Evolutionary conservation across 2,113 vertebrate genomes (phyloP), one percentile per base, ranked within the genome.

Genomic region (Ageneiosus marmoratus): DNA sequence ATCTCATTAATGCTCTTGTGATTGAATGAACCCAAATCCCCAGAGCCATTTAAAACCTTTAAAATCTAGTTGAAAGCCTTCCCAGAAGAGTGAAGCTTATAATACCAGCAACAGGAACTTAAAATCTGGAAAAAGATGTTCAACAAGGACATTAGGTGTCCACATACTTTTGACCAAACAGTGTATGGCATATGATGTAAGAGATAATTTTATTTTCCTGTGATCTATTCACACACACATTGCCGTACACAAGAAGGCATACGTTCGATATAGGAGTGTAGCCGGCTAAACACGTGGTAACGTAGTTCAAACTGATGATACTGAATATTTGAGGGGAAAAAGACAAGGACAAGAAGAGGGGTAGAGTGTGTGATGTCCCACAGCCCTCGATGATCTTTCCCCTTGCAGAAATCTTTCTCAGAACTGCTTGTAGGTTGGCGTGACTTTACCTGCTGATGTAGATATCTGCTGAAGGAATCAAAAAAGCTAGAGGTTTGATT

Each of bases 381-480:
- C 18, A 55, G 62, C 63, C 48, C 20, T 55, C 22, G 9, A 29
- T 69, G 41, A 80, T 53, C 46, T 77, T 56, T 55, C 18, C 41
- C 20, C n/a, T 75, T 67, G 50, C 55, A 74, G 69, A 74, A 74
- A 82, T 62, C 12, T 18, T 69, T 67, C 67, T 65, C 69, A 82
- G 55, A 32, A 4, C 37, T 56, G 22, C 34, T 58, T 83, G 22
- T 9, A 46, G 22, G 51, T 78, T 44, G 27, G 24, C 6, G 12
- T 18, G 53, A 72, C 18, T 56, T 37, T 7, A 46, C 62, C 62
- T 41, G 37, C 37, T 41, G 37, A 41, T 41, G 37, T 41, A 41
- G 37, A 41, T 41, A 70, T 78, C 63, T 79, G 76, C 41, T 29
- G 34, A 29, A 4, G 37, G 41, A 27, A 41, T 55, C 16, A 50